Base-by-base conservation (phyloP, 2,113 vertebrate species). In the Anarhynchus alexandrinus region DNA sequence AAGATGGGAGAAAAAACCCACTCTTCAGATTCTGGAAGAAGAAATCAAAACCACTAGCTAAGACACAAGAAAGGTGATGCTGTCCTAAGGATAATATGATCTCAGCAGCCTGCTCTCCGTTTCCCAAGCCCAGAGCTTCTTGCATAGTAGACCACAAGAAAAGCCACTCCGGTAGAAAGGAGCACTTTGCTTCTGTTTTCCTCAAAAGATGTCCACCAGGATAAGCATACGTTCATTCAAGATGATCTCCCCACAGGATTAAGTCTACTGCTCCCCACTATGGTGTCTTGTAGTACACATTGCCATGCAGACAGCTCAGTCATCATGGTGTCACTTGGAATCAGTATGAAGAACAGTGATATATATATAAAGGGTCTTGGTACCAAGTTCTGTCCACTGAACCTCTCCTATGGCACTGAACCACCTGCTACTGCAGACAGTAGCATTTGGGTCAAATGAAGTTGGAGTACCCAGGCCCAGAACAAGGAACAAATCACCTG, bases 281-380 rank as follows among this genome's bases (percentile, higher is more conserved):
- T 22, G 49, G 7, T 70, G 20, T 43, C 66, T 57, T 61, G 11
- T 11, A 81, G 45, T 16, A 29, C 47, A 15, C 4, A 1, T 7
- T 47, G 59, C 14, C 49, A 5, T 43, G 59, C 59, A 49, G 59
- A 40, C 65, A 64, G 23, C n/a, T 69, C 1, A 0, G 23, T 78
- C 47, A 6, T 40, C 38, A 5, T 4, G 8, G 34, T 58, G 30
- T 47, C 32, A 34, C n/a, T 40, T 65, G 40, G 61, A 61, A 82
- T 40, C 13, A 32, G 19, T 34, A 19, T 12, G 55, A 69, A n/a
- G 38, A 86, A 20, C 22, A 14, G 29, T 30, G 10, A 16, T 6
- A 40, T 4, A 49, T 42, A 1, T 19, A 6, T 10, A 19, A 20
- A 38, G 17, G 29, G 19, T 26, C 45, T 65, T 0, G 0, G 2